phyloP scores from a whole-genome alignment of 2,113 vertebrate species.

The Thamnaconus septentrionalis region DNA sequence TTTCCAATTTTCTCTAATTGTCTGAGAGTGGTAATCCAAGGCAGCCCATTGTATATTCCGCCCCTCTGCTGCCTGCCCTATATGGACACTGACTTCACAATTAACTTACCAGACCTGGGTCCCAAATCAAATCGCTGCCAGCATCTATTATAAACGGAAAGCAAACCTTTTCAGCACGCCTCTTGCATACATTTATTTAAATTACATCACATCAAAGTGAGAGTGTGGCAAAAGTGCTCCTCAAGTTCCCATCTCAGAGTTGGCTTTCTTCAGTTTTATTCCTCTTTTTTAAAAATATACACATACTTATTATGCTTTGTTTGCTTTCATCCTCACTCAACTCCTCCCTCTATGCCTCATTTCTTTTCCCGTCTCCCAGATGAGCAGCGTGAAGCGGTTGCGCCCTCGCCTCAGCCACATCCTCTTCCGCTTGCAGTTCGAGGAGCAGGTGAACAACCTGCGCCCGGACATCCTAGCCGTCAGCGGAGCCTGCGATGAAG shows the following conservation, averaged over 20 bases:
- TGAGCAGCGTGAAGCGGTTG: conserved; percentile 92
- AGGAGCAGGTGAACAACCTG: conserved; percentile 94
- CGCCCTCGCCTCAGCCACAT: conserved; percentile 91
- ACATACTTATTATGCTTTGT: neutral
- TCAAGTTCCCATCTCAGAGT: conserved; percentile 39
- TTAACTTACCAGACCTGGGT: conserved; percentile 72
- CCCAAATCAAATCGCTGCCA: conserved; percentile 76
- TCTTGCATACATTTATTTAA: conserved; percentile 64
- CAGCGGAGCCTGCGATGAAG: conserved; percentile 90
- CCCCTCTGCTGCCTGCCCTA: conserved; percentile 56
- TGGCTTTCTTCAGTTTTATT: conserved; percentile 31
- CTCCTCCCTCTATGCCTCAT: conserved; percentile 21
- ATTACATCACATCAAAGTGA: conserved; percentile 49
- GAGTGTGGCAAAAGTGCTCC: conserved; percentile 41
- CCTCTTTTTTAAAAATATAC: conserved; percentile 10
- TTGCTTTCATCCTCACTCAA: neutral
- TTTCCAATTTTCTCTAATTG: conserved; percentile 80
- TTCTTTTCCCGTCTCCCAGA: conserved; percentile 79
- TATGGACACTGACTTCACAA: conserved; percentile 73
- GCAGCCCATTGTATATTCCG: conserved; percentile 71
- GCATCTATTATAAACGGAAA: conserved; percentile 72
- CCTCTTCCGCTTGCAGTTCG: conserved; percentile 97
- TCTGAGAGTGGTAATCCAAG: conserved; percentile 75
- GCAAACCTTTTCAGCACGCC: conserved; percentile 63
- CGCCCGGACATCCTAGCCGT: conserved; percentile 95